A percentile compares a stretch with the other conserved stretches of the same genome.
Conservation (phyloP, 1,140 invertebrate genomes). For the Augochlora pura region DNA sequence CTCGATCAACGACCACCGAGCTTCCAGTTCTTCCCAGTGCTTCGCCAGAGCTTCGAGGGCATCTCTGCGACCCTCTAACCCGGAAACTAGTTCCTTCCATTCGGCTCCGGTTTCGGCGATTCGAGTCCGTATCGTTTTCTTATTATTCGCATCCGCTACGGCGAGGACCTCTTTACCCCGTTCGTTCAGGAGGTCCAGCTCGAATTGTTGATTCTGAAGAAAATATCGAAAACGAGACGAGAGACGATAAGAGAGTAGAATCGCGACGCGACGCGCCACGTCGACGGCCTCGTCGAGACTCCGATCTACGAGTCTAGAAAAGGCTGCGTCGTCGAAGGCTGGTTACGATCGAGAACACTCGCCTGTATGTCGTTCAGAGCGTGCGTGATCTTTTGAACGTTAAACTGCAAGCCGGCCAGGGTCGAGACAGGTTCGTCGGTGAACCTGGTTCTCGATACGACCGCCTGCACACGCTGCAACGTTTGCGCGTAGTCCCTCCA, state of each 20-base stretch:
- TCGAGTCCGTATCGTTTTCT: conserved; percentile 83
- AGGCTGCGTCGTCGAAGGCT: too few relatives aligned
- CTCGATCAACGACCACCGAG: conserved; percentile 84
- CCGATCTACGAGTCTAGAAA: too few relatives aligned
- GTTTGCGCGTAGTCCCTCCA: conserved; percentile 90
- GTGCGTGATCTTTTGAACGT: conserved; percentile 89
- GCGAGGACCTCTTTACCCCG: conserved; percentile 83
- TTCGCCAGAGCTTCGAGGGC: conserved; percentile 84
- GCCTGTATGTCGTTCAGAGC: conserved; percentile 90
- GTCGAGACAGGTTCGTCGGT: conserved; percentile 88
- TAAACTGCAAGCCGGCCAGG: conserved; percentile 88
- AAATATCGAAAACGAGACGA: neutral
- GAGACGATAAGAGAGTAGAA: too few relatives aligned
- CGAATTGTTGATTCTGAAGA: conserved; percentile 82
- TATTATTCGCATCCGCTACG: conserved; percentile 84
- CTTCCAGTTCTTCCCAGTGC: conserved; percentile 90
- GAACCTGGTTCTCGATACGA: conserved; percentile 87
- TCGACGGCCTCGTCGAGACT: too few relatives aligned
- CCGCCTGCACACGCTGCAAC: conserved; percentile 87
- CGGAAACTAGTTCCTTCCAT: conserved; percentile 87
- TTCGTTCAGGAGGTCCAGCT: conserved; percentile 85
- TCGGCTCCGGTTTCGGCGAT: conserved; percentile 84
- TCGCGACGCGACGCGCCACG: too few relatives aligned
- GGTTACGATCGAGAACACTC: neutral
- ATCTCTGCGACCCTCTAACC: conserved; percentile 85